Evolutionary conservation across 2,888 invertebrate species (phyloP).

Genomic region (Phengaris arion): DNA sequence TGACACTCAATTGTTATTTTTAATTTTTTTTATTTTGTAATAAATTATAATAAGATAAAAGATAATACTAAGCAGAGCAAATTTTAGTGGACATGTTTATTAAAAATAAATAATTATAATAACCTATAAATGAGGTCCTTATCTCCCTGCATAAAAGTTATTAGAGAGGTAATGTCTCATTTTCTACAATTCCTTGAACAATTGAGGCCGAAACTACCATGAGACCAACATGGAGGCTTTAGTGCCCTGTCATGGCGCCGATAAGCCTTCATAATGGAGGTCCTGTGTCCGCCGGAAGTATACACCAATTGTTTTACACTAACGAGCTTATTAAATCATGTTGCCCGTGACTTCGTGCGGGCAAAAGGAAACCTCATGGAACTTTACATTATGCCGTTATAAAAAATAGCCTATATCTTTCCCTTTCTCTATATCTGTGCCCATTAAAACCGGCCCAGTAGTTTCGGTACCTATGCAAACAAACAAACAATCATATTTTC

Average conservation of each 20-base stretch:
- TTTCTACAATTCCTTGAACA: neutral
- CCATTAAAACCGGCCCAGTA: too few species aligned
- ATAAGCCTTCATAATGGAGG: constrained; percentile 1
- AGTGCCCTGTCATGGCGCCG: constrained; percentile 1
- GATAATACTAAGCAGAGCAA: too few species aligned
- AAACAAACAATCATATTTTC: too few species aligned
- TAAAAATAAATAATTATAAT: neutral
- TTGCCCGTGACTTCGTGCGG: neutral
- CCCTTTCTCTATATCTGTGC: too few species aligned
- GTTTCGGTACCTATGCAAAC: too few species aligned
- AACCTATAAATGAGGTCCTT: neutral
- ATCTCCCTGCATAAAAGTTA: neutral
- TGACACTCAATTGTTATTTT: too few species aligned
- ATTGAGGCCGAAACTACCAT: constrained; percentile 7
- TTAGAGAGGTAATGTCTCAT: neutral
- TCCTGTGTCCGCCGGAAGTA: constrained; percentile 9
- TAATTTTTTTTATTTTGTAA: too few species aligned
- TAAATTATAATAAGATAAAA: too few species aligned
- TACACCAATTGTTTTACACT: constrained; percentile 8
- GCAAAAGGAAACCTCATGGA: too few species aligned
- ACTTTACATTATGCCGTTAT: too few species aligned
- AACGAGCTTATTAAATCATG: neutral
- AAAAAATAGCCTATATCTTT: too few species aligned
- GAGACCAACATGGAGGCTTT: neutral
- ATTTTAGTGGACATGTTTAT: too few species aligned